phyloP scores from a whole-genome alignment of 2,797 vertebrate genomes.

The Pagetopsis macropterus region DNA sequence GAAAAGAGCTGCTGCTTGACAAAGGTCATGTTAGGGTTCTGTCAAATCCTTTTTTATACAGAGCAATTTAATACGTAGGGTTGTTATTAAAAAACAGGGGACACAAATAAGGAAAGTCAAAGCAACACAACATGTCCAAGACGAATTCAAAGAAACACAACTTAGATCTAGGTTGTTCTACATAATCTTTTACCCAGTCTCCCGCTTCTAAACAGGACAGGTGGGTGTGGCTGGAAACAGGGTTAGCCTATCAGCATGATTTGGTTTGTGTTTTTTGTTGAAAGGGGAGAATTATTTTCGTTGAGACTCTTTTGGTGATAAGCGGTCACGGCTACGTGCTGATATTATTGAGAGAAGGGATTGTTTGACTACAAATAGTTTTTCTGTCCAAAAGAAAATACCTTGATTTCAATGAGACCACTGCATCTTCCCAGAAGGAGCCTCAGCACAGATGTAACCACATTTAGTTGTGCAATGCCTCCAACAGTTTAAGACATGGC shows the following conservation, averaged over 20 bases:
- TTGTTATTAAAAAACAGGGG: constrained; percentile 1
- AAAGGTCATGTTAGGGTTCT: constrained; percentile 3
- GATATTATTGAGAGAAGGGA: not conserved
- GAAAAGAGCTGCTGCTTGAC: too few relatives aligned
- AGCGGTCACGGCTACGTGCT: not conserved
- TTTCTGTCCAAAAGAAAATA: not conserved
- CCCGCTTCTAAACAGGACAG: not conserved
- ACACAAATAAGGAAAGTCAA: not conserved
- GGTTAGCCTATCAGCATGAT: not conserved
- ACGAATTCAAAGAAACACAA: not conserved
- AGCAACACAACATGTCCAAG: not conserved
- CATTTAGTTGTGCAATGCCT: not conserved
- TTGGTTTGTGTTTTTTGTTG: not conserved
- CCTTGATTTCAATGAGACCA: not conserved
- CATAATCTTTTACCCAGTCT: not conserved
- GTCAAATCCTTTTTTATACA: constrained; percentile 27
- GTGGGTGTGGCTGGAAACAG: not conserved
- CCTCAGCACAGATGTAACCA: not conserved
- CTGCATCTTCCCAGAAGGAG: not conserved
- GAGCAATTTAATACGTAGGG: constrained; percentile 14
- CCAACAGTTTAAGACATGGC: not conserved
- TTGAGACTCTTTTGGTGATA: not conserved
- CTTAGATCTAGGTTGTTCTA: too few relatives aligned
- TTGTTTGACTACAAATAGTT: not conserved
- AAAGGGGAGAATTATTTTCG: not conserved